These are phyloP conservation scores for Epinotia ramella DNA, from an alignment of 2,888 invertebrate genomes.

Conservation along the genomic window DNA sequence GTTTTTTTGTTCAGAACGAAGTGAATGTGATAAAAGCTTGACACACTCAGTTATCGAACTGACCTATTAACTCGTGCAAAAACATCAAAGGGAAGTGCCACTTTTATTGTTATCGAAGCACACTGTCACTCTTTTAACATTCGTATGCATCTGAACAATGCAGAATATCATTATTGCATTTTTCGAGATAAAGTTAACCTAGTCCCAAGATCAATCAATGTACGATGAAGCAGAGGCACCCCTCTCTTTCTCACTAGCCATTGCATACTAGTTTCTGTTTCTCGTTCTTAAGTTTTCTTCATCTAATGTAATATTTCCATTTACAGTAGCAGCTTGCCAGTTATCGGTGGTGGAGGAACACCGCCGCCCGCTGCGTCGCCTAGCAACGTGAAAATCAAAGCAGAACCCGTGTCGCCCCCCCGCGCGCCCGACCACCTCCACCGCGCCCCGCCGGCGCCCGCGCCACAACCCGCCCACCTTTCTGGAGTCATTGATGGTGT, in stretches of 20 bases:
- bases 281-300: not conserved
- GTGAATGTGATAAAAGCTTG: slow-evolving; percentile 37
- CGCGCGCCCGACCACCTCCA: slow-evolving; percentile 90
- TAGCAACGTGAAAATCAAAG: slow-evolving; percentile 95
- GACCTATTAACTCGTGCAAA: slow-evolving; percentile 35
- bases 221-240: not conserved
- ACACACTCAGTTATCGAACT: slow-evolving; percentile 35
- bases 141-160: not conserved
- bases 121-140: slow-evolving; percentile 4
- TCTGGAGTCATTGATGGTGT: slow-evolving; percentile 79
- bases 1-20: slow-evolving; percentile 13
- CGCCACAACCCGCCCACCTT: slow-evolving; percentile 79
- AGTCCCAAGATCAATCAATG: not conserved
- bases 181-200: not conserved
- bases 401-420: slow-evolving; percentile 97
- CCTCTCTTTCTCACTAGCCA: not conserved
- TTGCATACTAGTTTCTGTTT: not conserved
- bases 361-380: slow-evolving; percentile 92
- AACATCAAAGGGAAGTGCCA: slow-evolving; percentile 24
- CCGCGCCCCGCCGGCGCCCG: slow-evolving; percentile 76
- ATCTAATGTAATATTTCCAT: slow-evolving; percentile 10
- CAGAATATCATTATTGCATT: not conserved
- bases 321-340: slow-evolving; percentile 88
- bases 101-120: slow-evolving; percentile 29
- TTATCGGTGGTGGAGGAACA: slow-evolving; percentile 88